These are phyloP conservation scores for Cyprinodon tularosa DNA, from an alignment of 2,113 vertebrate species.

Conservation along the genomic window DNA sequence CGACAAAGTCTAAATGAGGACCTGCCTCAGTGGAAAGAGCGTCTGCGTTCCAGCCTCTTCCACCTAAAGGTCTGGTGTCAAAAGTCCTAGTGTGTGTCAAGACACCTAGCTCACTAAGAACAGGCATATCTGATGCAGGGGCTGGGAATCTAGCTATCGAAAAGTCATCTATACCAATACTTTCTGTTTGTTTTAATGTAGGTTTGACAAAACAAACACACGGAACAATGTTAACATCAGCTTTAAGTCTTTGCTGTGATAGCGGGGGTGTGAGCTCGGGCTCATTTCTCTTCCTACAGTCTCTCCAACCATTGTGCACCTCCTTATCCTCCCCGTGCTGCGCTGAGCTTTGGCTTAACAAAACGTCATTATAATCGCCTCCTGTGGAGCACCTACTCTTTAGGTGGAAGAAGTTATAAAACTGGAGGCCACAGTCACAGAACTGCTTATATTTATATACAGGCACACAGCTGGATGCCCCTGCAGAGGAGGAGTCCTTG, in stretches of 20 bases:
- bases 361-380: conserved; percentile 33
- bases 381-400: conserved; percentile 45
- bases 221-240: conserved; percentile 12
- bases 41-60: conserved; percentile 42
- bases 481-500: conserved; percentile 49
- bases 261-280: conserved; percentile 26
- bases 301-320: conserved; percentile 19
- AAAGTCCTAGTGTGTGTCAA: conserved; percentile 52
- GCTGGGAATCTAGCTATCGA: conserved; percentile 24
- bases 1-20: conserved; percentile 42
- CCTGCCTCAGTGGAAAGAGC: conserved; percentile 22
- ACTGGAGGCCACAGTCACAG: conserved; percentile 72
- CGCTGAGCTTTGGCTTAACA: conserved; percentile 39
- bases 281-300: conserved; percentile 34
- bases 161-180: conserved; percentile 24
- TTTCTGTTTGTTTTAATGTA: conserved; percentile 30
- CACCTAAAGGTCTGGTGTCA: conserved; percentile 43
- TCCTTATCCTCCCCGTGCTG: conserved; percentile 24
- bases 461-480: conserved; percentile 52
- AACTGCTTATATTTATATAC: conserved; percentile 68
- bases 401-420: conserved; percentile 58
- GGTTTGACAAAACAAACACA: conserved; percentile 37
- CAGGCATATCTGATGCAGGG: conserved; percentile 46
- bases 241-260: conserved; percentile 34
- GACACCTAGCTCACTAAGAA: conserved; percentile 26